These are phyloP conservation scores for Python bivittatus DNA, from an alignment of 2,113 vertebrate genomes.

Conservation along the genomic window DNA sequence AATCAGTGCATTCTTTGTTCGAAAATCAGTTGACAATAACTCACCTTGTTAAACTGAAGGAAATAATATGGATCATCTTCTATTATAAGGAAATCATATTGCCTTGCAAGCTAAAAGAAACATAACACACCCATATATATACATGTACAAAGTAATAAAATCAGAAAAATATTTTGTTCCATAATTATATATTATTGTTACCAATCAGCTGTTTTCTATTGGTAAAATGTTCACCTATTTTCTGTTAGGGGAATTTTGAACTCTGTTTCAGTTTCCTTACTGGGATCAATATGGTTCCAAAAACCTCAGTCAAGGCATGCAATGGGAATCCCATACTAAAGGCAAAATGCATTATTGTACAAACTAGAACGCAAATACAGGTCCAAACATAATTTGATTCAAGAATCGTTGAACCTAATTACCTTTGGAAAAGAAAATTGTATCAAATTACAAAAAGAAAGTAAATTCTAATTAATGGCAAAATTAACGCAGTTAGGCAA, in stretches of 20 bases:
- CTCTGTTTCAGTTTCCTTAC: not conserved
- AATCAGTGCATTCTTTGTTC: not conserved
- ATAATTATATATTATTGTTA: not conserved
- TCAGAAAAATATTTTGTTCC: not conserved
- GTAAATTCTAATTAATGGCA: not conserved
- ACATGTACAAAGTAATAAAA: not conserved
- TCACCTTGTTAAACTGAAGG: conserved; percentile 93
- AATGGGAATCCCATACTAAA: not conserved
- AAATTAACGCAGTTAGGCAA: not conserved
- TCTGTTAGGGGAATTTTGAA: not conserved
- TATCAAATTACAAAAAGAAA: not conserved
- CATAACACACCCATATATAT: not conserved
- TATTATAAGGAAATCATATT: conserved; percentile 92
- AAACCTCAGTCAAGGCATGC: not conserved
- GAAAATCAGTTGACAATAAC: not conserved
- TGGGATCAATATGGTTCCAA: not conserved
- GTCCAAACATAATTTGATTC: not conserved
- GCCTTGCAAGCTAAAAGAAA: conserved; percentile 83
- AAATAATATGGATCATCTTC: conserved; percentile 99
- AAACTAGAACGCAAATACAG: not conserved
- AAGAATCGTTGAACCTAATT: not conserved
- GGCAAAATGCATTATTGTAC: not conserved
- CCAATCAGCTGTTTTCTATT: not conserved
- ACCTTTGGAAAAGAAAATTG: not conserved
- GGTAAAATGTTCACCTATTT: not conserved